These are phyloP conservation scores for Pseudopleuronectes americanus DNA, from an alignment of 2,797 vertebrate genomes.

Conservation along the genomic window DNA sequence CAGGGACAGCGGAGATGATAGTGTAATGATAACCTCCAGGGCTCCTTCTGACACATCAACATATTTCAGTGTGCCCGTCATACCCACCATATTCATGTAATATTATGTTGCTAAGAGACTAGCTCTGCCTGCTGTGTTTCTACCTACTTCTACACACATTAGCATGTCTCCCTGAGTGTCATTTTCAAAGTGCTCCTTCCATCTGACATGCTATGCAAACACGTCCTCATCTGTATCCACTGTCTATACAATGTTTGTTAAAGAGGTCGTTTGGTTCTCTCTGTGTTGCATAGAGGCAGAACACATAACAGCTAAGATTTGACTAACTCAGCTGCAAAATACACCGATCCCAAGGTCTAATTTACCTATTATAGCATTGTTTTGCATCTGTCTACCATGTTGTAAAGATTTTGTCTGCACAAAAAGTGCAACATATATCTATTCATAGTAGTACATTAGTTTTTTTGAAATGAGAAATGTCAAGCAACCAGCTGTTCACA, in stretches of 20 bases:
- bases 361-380: no score
- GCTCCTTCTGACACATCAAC: slow-evolving; percentile 53
- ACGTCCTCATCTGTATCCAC: slow-evolving; percentile 5
- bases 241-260: background rate
- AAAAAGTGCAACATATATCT: no score
- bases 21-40: slow-evolving; percentile 33
- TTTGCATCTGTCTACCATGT: no score
- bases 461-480: background rate
- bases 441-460: background rate
- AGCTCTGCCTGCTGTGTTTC: slow-evolving; percentile 51
- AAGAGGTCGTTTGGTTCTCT: background rate
- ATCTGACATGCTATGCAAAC: slow-evolving; percentile 30
- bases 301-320: background rate
- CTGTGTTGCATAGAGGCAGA: slow-evolving; percentile 1
- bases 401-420: no score
- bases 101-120: slow-evolving; percentile 80
- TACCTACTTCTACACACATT: slow-evolving; percentile 39
- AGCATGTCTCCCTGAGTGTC: slow-evolving; percentile 14
- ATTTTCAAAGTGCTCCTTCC: slow-evolving; percentile 31
- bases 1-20: background rate
- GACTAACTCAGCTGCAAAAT: slow-evolving; percentile 4
- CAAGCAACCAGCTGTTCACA: background rate
- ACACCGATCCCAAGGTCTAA: background rate
- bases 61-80: slow-evolving; percentile 68
- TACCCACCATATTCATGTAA: slow-evolving; percentile 54